Evolutionary conservation across 2,113 vertebrate species (phyloP), one percentile per base, ranked within the genome.

Genomic region (Channa argus): DNA sequence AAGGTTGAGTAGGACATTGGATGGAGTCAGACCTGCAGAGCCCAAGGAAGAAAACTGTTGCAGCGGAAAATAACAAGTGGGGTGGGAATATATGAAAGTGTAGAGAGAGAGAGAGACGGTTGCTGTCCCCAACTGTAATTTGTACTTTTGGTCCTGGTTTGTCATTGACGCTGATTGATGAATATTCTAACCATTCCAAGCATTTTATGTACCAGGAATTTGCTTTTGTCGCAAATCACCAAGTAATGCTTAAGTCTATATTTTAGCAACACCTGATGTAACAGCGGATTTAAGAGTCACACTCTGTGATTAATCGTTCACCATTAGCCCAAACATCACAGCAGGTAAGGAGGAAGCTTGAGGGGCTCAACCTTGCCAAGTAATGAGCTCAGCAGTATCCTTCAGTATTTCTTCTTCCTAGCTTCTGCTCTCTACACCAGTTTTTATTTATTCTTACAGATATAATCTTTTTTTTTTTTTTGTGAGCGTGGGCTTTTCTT

Each of bases 351-450:
- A 33, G 36, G 46, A 71, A 53, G 11, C 45, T 46, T 14, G 45
- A 38, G 53, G 66, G 52, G 43, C 64, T 72, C 8, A 87, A 91
- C 92, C 94, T 44, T n/a, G 5, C 63, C 37, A 47, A 77, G 52
- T 56, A 78, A 37, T 63, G 64, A 74, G 55, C 36, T 74, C 61
- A 74, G 53, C 11, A 39, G 50, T 49, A 54, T 56, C 6, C n/a
- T 15, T 8, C 24, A 24, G 8, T 46, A 37, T 52, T 14, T 8
- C 61, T 11, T 63, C 34, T 14, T 49, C 43, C 6, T 41, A 41
- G 39, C 6, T 41, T 2, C 6, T 41, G 39, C 39, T 49, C n/a
- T n/a, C 41, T 9, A 3, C 24, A 1, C 24, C 24, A 24, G 24
- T 24, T 24, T 36, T 7, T 39, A 5, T 62, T 54, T 43, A 24